Evolutionary conservation across 2,888 invertebrate species (phyloP), one percentile per base, ranked within the genome.

Genomic region (Drosophila demipolita): DNA sequence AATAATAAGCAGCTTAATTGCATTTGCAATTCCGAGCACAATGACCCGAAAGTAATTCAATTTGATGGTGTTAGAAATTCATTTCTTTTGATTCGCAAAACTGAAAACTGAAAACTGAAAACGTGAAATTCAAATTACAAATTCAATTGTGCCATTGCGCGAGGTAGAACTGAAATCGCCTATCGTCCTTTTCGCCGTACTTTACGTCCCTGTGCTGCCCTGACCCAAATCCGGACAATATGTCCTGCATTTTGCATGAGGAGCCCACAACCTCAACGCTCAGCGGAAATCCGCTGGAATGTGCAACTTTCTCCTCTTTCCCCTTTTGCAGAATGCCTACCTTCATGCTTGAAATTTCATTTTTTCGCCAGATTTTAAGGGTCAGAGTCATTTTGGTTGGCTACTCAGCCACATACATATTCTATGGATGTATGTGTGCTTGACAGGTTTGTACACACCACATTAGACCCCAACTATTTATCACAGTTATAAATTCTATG

Each of bases 21-120:
- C 84, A 84, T 84, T 85, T 71, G 69, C 86, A 88, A 84, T 89
- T 84, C 84, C 32, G 53, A 71, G 74, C 67, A 66, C 71, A 76
- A 60, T 80, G 67, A 66, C 48, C 58, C 50, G 57, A 71, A 66
- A 59, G 64, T 70, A 81, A 83, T 89, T 87, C 52, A 70, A 83
- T 75, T 87, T 71, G 38, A 73, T 67, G 68, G 66, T 40, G 65
- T 64, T 68, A 59, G 64, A 72, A 66, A 36, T 45, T 45, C 20
- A 23, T 69, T 60, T 62, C 35, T 29, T 29, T 29, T 29, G 29
- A 45, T 36, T 62, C 71, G 57, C 50, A 55, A 53, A 49, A 65
- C 52, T 63, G 26, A 26, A 26, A 26, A 65, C 52, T 63, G 26
- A 26, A 26, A 26, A 29, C 29, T 29, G 6, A 29, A 29, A 29